These are phyloP conservation scores for Trinectes maculatus DNA, from an alignment of 2,113 vertebrate genomes.

Conservation along the genomic window DNA sequence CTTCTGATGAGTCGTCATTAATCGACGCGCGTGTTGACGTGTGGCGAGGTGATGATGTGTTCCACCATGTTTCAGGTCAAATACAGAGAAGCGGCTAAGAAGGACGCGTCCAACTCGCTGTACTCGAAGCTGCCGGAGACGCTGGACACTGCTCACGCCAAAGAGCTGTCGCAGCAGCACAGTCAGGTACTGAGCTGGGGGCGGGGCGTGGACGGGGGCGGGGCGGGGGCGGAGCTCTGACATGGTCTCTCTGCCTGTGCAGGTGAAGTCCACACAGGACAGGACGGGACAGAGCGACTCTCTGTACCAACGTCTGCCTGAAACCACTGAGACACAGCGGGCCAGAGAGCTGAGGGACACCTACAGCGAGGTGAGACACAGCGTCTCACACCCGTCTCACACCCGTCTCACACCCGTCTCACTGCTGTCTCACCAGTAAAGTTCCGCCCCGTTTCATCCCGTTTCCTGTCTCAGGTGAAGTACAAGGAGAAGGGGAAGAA, in stretches of 20 bases:
- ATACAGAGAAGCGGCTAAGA: constrained; percentile 85
- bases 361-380: constrained; percentile 64
- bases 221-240: too few species aligned
- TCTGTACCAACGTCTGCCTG: constrained; percentile 69
- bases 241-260: background rate
- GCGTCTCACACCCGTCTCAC: too few species aligned
- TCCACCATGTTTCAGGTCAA: constrained; percentile 82
- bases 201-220: too few species aligned
- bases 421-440: too few species aligned
- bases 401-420: too few species aligned
- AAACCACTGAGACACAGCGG: constrained; percentile 64
- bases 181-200: constrained; percentile 61
- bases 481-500: constrained; percentile 87
- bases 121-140: constrained; percentile 90
- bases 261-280: constrained; percentile 70
- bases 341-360: constrained; percentile 47
- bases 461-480: constrained; percentile 55
- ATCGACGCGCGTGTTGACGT: too few species aligned
- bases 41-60: too few species aligned
- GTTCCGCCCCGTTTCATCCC: too few species aligned
- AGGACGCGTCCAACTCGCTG: constrained; percentile 79
- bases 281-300: constrained; percentile 30
- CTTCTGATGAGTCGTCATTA: too few species aligned
- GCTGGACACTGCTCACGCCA: constrained; percentile 57
- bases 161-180: constrained; percentile 57